Conservation (phyloP, 2,888 invertebrate genomes). For the Abrostola triplasia region DNA sequence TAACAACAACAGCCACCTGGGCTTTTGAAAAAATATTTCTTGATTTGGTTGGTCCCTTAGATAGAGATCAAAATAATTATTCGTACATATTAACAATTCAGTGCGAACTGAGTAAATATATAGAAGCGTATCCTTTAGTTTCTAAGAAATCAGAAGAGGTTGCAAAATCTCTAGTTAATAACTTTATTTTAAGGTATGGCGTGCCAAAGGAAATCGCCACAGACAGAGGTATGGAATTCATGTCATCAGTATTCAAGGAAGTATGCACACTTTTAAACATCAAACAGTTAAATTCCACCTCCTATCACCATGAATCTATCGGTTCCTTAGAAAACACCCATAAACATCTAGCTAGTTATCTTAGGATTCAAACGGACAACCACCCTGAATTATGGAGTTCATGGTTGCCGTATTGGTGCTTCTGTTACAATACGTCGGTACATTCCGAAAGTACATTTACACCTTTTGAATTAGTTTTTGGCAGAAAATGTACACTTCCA, state of each 20-base stretch:
- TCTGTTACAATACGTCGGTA: background rate
- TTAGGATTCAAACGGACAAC: conserved; percentile 25
- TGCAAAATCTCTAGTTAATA: conserved; percentile 13
- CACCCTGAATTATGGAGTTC: background rate
- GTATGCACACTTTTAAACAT: conserved; percentile 34
- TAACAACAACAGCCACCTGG: conserved; percentile 37
- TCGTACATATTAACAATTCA: conserved; percentile 41
- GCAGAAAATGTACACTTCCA: conserved; percentile 9
- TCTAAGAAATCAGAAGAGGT: conserved; percentile 8
- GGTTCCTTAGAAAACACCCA: conserved; percentile 23
- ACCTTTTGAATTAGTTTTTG: conserved; percentile 7
- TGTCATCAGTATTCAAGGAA: conserved; percentile 28
- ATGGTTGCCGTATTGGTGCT: background rate
- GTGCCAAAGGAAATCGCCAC: conserved; percentile 13
- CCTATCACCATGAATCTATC: conserved; percentile 28
- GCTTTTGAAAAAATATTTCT: conserved; percentile 45
- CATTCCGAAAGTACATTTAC: background rate
- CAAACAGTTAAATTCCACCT: conserved; percentile 17
- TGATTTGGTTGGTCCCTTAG: conserved; percentile 48
- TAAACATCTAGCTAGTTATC: conserved; percentile 18
- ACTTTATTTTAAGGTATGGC: conserved; percentile 24
- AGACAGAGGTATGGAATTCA: conserved; percentile 27
- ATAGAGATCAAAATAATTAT: conserved; percentile 30
- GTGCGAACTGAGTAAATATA: conserved; percentile 25
- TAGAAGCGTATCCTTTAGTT: conserved; percentile 9